These are phyloP conservation scores for Hipposideros armiger DNA, from an alignment of 2,113 vertebrate genomes.

Conservation along the genomic window DNA sequence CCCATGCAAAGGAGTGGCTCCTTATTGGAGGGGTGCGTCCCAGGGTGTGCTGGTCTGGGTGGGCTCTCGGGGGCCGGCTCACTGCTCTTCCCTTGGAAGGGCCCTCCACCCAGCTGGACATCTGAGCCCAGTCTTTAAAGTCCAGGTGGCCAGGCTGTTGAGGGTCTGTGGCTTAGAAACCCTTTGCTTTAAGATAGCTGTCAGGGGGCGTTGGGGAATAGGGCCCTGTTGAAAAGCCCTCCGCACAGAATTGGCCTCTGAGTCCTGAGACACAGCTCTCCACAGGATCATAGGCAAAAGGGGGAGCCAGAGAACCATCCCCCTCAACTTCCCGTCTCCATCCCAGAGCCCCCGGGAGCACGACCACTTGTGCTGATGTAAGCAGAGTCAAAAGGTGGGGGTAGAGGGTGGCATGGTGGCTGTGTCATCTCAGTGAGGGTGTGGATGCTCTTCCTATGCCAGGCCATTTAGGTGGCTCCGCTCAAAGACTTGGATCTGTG, in stretches of 20 bases:
- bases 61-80: rapidly evolving
- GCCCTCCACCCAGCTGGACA: background rate
- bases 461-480: background rate
- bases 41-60: rapidly evolving
- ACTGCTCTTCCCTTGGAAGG: background rate
- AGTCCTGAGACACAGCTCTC: background rate
- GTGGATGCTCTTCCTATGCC: background rate
- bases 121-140: background rate
- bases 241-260: background rate
- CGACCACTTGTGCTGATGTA: rapidly evolving
- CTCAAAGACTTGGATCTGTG: no score
- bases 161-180: background rate
- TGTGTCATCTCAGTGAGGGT: rapidly evolving
- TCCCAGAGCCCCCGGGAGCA: background rate
- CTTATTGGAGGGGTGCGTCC: rapidly evolving
- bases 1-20: rapidly evolving
- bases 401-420: background rate
- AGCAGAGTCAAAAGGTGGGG: no score
- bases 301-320: background rate
- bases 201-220: background rate
- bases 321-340: background rate
- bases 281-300: background rate
- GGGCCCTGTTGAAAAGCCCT: background rate
- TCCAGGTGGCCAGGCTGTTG: no score
- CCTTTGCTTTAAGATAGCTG: background rate